A percentile compares a stretch with the other conserved stretches of the same genome.
Evolutionary conservation across 1,140 invertebrate genomes (phyloP).

Genomic region (Drosophila obscura): DNA sequence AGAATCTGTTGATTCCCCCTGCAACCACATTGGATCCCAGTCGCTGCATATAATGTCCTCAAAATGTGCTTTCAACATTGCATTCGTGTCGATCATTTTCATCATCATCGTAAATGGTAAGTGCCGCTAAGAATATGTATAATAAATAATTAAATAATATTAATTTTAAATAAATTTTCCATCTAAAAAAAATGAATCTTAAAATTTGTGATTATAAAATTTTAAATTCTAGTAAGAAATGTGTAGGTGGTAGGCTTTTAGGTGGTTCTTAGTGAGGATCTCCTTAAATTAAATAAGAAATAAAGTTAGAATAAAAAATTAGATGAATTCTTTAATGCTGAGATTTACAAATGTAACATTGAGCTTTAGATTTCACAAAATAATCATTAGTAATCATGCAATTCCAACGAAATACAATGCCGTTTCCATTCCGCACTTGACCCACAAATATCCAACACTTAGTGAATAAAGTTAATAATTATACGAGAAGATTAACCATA

Average conservation of each 20-base stretch:
- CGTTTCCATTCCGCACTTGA: too few species aligned
- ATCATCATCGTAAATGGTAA: slow-evolving; percentile 84
- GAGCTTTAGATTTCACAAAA: too few species aligned
- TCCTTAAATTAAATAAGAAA: neutral
- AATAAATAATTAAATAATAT: neutral
- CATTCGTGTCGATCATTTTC: slow-evolving; percentile 83
- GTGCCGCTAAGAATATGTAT: slow-evolving; percentile 4
- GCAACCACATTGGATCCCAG: slow-evolving; percentile 66
- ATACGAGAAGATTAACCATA: neutral
- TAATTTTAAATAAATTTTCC: neutral
- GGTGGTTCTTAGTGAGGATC: too few species aligned
- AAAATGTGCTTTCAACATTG: slow-evolving; percentile 83
- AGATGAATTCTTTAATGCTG: neutral
- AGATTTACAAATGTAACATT: too few species aligned
- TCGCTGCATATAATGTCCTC: slow-evolving; percentile 80
- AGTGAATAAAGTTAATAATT: too few species aligned
- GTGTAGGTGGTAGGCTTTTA: too few species aligned
- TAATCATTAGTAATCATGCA: too few species aligned
- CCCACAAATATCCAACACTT: too few species aligned
- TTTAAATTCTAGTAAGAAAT: too few species aligned
- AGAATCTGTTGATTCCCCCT: slow-evolving; percentile 45
- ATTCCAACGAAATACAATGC: too few species aligned
- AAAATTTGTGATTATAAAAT: neutral
- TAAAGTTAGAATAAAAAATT: slow-evolving; percentile 77
- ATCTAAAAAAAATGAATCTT: neutral